Percentiles rank a stretch among this genome's conserved stretches.
These are phyloP conservation scores for Mus musculus DNA, from an alignment of 2,113 vertebrate species.

Conservation along the genomic window DNA sequence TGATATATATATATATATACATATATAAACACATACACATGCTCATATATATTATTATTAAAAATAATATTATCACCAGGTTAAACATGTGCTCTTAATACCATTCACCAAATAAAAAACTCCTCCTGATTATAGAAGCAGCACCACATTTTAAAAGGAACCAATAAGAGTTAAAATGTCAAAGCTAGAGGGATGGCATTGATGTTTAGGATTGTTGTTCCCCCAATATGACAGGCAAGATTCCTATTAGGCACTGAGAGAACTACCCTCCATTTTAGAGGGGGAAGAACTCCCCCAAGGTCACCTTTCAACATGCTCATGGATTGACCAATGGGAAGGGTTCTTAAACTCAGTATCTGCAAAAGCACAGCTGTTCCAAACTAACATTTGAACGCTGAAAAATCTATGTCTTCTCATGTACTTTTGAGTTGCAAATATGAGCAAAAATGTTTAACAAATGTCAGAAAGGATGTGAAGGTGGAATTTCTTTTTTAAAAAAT, in stretches of 20 bases:
- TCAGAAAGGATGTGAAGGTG: neutral
- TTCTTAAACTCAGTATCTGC: neutral
- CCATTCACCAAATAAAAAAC: conserved; percentile 18
- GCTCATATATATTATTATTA: neutral
- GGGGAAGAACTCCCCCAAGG: neutral
- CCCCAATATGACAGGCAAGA: neutral
- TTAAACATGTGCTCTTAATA: neutral
- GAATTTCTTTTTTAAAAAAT: neutral
- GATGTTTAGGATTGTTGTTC: neutral
- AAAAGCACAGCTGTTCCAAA: neutral
- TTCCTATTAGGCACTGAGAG: neutral
- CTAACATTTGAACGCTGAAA: neutral
- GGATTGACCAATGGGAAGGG: no score
- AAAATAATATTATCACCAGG: neutral
- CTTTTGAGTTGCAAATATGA: neutral
- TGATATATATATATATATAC: neutral
- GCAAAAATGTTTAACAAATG: neutral
- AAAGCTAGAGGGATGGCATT: neutral
- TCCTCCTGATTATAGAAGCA: neutral
- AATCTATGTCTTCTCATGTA: neutral
- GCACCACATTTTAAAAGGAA: neutral
- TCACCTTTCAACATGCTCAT: neutral
- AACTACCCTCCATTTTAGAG: neutral
- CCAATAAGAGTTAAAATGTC: neutral
- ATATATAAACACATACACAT: neutral